Base-by-base conservation (phyloP, 1,140 invertebrate species). In the Dinothrombium tinctorium region DNA sequence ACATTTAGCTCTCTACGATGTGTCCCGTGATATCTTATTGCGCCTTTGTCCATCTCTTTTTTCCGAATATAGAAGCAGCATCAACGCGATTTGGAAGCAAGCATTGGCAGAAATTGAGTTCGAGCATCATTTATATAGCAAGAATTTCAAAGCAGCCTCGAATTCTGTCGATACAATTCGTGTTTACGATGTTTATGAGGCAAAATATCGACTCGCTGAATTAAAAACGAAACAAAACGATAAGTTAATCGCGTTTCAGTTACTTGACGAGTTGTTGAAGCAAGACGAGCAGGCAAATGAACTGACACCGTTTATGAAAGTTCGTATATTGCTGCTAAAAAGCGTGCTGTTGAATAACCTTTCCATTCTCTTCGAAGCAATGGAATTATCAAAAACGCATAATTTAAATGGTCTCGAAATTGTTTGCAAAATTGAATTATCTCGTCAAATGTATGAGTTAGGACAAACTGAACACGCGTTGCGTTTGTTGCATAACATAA, bases 81-180 rank as follows among this genome's bases (percentile, higher is more conserved):
- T 37, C 5, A 37, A 21, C 6, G 2, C 22, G 2, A 48, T 48
- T 26, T 41, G 39, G 33, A 21, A 37, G 17, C 35, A 26, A 28
- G 35, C 46, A 17, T 32, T 41, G 14, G 39, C 44, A 22, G 46
- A 48, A 31, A 48, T 48, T 8, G 7, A 33, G 9, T 48, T 48
- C 33, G 46, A 48, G 17, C 17, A 41, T 20, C 17, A 36, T 37
- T 17, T 47, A 6, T 17, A 42, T 29, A 9, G 14, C 22, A 29
- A 32, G 22, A 24, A 48, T 26, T 48, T 43, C 43, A 20, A 20
- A 6, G 23, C 23, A 2, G 44, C 46, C 8, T 11, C 11, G 24
- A 41, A 36, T 24, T 23, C 7, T 25, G 21, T 45, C 19, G 15
- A 41, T 26, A 19, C 9, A n/a, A 21, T 45, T 17, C 14, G 23